Base-by-base conservation (phyloP, 1,140 invertebrate species). In the Drosophila pseudoananassae region DNA sequence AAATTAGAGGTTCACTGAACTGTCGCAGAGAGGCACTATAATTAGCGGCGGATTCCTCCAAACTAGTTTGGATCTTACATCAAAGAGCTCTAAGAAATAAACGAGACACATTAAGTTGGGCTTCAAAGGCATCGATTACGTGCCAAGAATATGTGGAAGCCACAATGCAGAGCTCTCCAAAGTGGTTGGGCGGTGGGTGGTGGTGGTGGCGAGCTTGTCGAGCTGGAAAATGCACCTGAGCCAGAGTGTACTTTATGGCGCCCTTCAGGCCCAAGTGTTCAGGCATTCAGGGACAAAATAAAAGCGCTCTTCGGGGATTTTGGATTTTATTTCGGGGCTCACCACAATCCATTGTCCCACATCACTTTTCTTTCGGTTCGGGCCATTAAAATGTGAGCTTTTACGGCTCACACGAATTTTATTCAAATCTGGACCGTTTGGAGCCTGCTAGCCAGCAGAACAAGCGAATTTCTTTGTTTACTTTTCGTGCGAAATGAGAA, bases 381-480 rank as follows among this genome's bases (percentile, higher is more conserved):
- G 36, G 60, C 66, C 68, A 68, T 74, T 77, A 66, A 81, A 83
- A 68, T 58, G 58, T 58, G 58, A 14, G 40, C 61, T 70, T 72
- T 82, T 83, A 76, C 72, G 43, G 45, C 17, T 49, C 17, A 53
- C n/a, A n/a, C n/a, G n/a, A 27, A 68, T 56, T 54, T 69, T 66
- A 46, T 55, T 66, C 54, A 20, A 69, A 69, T 69, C 51, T 69
- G 51, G 43, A 49, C 50, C 66, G 14, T 36, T 69, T 68, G 29
- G 17, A 69, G 63, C 78, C 40, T 57, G 8, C 25, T 33, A 14
- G 15, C 46, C n/a, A 15, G 4, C 40, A 78, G 61, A 82, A 83
- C 61, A 83, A 64, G 50, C 43, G 40, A 59, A 49, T 50, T 74
- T 63, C 51, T 57, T 82, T 82, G 74, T 82, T 77, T 73, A 77